These are phyloP conservation scores for Tenthredo distinguenda DNA, from an alignment of 2,888 invertebrate species.

Conservation along the genomic window DNA sequence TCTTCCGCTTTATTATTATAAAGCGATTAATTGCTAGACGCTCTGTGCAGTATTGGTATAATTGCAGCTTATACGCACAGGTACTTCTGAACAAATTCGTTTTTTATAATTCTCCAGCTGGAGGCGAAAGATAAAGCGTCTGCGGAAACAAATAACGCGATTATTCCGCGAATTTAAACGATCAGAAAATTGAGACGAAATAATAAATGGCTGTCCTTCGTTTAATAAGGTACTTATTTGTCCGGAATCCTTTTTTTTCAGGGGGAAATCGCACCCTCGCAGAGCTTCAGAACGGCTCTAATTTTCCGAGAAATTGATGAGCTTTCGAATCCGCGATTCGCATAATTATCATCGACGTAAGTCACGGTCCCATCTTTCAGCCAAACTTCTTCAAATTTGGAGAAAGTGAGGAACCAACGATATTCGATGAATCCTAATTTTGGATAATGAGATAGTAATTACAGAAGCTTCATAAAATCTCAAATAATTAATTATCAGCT, in stretches of 20 bases:
- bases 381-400: no score
- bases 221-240: neutral
- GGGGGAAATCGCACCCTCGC: neutral
- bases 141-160: neutral
- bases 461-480: no score
- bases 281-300: no score
- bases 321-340: no score
- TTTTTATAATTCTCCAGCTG: neutral
- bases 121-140: neutral
- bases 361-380: no score
- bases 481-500: neutral
- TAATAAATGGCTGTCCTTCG: neutral
- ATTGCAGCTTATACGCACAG: neutral
- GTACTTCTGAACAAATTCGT: neutral
- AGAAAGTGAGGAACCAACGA: no score
- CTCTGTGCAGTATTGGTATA: neutral
- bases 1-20: neutral
- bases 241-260: neutral
- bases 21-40: neutral
- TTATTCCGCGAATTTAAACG: neutral
- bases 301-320: no score
- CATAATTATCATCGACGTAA: no score
- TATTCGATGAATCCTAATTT: no score
- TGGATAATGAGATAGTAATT: no score
- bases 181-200: neutral